These are phyloP conservation scores for Paradoxurus hermaphroditus DNA, from an alignment of 2,113 vertebrate species.

Conservation along the genomic window DNA sequence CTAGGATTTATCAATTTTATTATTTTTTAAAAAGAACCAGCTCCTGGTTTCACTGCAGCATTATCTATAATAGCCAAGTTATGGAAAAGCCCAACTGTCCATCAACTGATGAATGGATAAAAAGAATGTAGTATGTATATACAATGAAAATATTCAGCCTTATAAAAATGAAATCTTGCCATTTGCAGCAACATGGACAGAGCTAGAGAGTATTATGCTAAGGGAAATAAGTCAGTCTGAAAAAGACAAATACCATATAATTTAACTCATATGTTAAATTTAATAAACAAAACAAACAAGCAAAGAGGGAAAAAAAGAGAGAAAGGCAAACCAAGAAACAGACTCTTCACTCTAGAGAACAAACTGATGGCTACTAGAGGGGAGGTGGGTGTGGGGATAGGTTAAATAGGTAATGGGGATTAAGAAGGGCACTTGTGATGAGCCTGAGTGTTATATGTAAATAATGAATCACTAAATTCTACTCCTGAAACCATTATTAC, in stretches of 20 bases:
- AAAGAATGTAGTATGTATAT: background rate
- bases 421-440: background rate
- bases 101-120: background rate
- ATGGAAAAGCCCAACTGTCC: background rate
- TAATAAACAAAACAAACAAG: background rate
- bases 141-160: background rate
- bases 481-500: background rate
- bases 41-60: background rate
- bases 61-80: background rate
- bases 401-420: background rate
- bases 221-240: too few species aligned
- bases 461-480: background rate
- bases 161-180: background rate
- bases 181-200: too few species aligned
- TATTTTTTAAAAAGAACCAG: too few species aligned
- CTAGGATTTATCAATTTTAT: too few species aligned
- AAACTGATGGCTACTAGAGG: background rate
- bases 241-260: too few species aligned
- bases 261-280: background rate
- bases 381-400: background rate
- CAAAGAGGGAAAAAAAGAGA: background rate
- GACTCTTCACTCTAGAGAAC: background rate
- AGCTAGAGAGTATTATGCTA: too few species aligned
- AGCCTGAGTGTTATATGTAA: background rate
- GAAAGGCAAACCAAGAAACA: background rate